Conservation (phyloP, 2,888 invertebrate genomes). For the Tanytarsus gracilentus region DNA sequence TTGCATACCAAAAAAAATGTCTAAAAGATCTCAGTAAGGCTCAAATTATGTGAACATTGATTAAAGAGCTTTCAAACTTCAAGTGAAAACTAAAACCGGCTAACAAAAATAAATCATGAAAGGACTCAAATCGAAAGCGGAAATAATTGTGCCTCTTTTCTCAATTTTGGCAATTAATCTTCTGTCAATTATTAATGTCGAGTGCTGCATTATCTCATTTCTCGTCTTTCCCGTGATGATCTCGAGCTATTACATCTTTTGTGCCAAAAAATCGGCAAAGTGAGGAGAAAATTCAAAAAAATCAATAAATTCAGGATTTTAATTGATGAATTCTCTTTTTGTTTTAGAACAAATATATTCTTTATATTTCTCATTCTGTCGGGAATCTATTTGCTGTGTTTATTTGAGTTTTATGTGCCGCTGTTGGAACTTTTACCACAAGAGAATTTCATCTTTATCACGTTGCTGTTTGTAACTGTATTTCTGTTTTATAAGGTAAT, state of each 20-base stretch:
- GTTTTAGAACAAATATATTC: slow-evolving; percentile 59
- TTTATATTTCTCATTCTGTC: slow-evolving; percentile 65
- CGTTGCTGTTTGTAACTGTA: slow-evolving; percentile 45
- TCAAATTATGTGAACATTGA: no score
- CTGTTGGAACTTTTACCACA: slow-evolving; percentile 59
- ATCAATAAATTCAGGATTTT: neutral
- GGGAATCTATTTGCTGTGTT: slow-evolving; percentile 52
- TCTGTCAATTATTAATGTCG: slow-evolving; percentile 45
- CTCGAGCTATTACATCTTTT: slow-evolving; percentile 38
- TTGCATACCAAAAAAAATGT: no score
- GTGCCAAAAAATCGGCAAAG: slow-evolving; percentile 35
- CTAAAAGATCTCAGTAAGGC: no score
- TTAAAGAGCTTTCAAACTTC: no score
- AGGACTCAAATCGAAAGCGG: slow-evolving; percentile 36
- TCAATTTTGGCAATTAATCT: slow-evolving; percentile 45
- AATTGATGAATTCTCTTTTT: neutral
- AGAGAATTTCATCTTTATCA: slow-evolving; percentile 52
- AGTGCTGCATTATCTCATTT: slow-evolving; percentile 30
- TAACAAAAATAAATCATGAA: no score
- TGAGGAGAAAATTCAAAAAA: slow-evolving; percentile 34
- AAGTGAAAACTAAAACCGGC: no score
- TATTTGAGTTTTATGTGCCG: slow-evolving; percentile 66
- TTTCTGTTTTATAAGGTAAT: slow-evolving; percentile 42
- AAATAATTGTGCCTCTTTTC: slow-evolving; percentile 45
- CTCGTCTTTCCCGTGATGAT: slow-evolving; percentile 32